phyloP scores from a whole-genome alignment of 2,113 vertebrate genomes.

The Eretmochelys imbricata region DNA sequence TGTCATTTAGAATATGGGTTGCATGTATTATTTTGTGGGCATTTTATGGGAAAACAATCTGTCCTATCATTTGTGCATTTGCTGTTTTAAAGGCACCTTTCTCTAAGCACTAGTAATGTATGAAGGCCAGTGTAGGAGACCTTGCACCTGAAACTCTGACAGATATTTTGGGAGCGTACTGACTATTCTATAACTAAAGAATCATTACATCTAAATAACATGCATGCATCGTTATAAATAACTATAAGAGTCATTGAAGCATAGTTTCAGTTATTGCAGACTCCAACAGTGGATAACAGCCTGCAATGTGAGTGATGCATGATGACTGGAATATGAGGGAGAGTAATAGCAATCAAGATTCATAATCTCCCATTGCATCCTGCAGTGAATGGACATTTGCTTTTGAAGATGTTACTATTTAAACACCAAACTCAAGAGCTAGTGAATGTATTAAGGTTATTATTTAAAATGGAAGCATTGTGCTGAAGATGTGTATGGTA shows the following conservation, averaged over 20 bases:
- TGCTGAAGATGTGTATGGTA: not conserved
- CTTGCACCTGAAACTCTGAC: not conserved
- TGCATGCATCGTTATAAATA: not conserved
- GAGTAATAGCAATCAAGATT: not conserved
- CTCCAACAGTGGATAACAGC: not conserved
- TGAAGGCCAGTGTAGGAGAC: not conserved
- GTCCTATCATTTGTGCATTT: rapidly evolving
- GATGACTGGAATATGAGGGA: not conserved
- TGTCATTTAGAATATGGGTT: not conserved
- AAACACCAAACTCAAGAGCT: not conserved
- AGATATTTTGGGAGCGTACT: not conserved
- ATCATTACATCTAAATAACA: not conserved
- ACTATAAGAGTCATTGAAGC: not conserved
- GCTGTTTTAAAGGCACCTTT: not conserved
- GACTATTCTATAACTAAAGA: not conserved
- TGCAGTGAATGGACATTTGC: not conserved
- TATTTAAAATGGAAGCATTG: not conserved
- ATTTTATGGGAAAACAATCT: not conserved
- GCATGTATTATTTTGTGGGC: not conserved
- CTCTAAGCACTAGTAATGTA: not conserved
- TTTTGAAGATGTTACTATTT: not conserved
- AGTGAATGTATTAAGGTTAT: not conserved
- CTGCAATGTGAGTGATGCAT: rapidly evolving
- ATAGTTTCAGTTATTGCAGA: not conserved
- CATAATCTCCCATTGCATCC: not conserved